Conservation (phyloP, 2,888 invertebrate genomes). For the Apantesis nais region DNA sequence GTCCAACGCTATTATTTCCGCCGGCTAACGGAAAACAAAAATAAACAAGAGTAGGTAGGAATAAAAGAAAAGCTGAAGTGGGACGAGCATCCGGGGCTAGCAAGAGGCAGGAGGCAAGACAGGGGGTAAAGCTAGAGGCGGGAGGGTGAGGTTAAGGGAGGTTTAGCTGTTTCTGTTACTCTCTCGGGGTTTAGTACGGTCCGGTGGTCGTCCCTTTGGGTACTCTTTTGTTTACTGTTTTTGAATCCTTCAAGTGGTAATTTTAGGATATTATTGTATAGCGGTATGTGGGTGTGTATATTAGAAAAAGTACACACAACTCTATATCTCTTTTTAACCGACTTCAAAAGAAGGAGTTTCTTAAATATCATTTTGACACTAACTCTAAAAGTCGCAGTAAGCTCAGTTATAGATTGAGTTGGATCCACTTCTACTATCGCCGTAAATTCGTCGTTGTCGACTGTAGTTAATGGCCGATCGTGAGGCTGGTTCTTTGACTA, state of each 20-base stretch:
- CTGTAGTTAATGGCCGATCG: no score
- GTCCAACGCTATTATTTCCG: slow-evolving; percentile 77
- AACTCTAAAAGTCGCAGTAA: no score
- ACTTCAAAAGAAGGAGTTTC: not conserved
- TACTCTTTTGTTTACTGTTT: slow-evolving; percentile 77
- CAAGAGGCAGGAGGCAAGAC: slow-evolving; percentile 47
- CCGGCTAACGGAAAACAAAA: slow-evolving; percentile 83
- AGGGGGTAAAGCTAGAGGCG: slow-evolving; percentile 34
- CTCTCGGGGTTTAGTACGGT: slow-evolving; percentile 59
- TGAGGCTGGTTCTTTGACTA: no score
- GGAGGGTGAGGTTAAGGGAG: slow-evolving; percentile 41
- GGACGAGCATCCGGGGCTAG: slow-evolving; percentile 76
- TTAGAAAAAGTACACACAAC: not conserved
- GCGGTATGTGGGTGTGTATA: not conserved
- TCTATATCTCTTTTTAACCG: not conserved
- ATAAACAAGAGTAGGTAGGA: slow-evolving; percentile 82
- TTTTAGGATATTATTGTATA: slow-evolving; percentile 34
- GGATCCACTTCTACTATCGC: no score
- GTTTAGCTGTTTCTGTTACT: slow-evolving; percentile 52
- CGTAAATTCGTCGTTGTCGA: no score
- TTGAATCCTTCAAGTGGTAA: slow-evolving; percentile 62
- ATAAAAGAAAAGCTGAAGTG: slow-evolving; percentile 83
- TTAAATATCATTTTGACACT: no score
- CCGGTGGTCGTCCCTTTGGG: slow-evolving; percentile 58
- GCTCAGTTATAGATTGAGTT: no score